Conservation (phyloP, 2,113 vertebrate species). For the Microcebus griseorufus region DNA sequence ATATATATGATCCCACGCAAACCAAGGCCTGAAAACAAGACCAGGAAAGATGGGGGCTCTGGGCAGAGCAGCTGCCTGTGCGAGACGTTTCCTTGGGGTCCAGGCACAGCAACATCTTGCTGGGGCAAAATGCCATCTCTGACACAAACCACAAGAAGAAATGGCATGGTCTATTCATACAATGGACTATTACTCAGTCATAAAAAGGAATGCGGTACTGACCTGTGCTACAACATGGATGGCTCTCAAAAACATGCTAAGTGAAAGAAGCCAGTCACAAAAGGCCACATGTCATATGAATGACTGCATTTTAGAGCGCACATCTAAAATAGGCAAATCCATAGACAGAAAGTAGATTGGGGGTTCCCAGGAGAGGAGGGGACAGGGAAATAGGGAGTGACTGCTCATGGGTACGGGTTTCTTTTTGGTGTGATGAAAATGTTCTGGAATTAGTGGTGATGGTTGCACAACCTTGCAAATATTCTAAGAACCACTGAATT, state of each 20-base stretch:
- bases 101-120: neutral
- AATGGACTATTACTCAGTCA: neutral
- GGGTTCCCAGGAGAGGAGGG: neutral
- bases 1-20: neutral
- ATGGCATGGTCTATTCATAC: rapidly evolving
- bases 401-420: neutral
- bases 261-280: neutral
- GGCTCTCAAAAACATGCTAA: neutral
- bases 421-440: neutral
- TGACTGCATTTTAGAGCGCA: neutral
- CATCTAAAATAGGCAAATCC: neutral
- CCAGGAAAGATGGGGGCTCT: neutral
- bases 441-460: neutral
- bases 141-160: neutral
- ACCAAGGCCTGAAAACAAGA: neutral
- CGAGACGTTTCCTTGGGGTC: neutral
- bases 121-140: neutral
- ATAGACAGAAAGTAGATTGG: neutral
- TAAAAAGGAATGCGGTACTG: neutral
- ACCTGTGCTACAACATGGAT: too few relatives aligned
- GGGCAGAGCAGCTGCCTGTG: neutral
- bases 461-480: neutral
- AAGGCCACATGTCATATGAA: neutral
- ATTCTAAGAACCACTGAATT: neutral
- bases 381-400: rapidly evolving